Percentiles rank a stretch among this genome's conserved stretches.
Evolutionary conservation across 23 tunicate species (phyloP).

Genomic region (Trididemnum clinides): DNA sequence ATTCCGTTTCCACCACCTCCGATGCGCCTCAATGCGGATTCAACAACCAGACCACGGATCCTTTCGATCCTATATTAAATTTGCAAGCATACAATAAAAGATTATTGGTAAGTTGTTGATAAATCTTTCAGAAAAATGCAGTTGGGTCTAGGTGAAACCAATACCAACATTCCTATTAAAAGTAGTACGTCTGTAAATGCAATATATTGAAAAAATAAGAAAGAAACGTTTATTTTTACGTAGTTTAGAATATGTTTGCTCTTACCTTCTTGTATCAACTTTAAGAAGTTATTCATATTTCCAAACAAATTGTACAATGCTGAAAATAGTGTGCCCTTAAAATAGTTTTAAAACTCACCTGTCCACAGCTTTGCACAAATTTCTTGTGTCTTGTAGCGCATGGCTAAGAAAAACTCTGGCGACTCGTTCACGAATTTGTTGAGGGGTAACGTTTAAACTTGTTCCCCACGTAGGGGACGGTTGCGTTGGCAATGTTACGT

Average conservation of each 20-base stretch:
- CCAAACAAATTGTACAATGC: too few species aligned
- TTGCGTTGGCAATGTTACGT: constrained; percentile 78
- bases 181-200: too few species aligned
- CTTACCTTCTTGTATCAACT: too few species aligned
- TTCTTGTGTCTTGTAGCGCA: constrained; percentile 58
- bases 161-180: too few species aligned
- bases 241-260: too few species aligned
- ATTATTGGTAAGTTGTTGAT: neutral
- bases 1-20: constrained; percentile 69
- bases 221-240: too few species aligned
- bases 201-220: too few species aligned
- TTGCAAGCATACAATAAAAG: neutral
- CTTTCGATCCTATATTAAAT: constrained; percentile 79
- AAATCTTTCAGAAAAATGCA: too few species aligned
- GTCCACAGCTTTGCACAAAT: constrained; percentile 76
- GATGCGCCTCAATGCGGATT: constrained; percentile 63
- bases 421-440: constrained; percentile 79
- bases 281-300: too few species aligned
- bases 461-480: constrained; percentile 78
- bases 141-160: too few species aligned
- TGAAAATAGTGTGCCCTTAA: too few species aligned
- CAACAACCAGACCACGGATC: constrained; percentile 82
- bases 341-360: constrained; percentile 60
- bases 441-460: constrained; percentile 76
- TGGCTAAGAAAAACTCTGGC: constrained; percentile 78